phyloP scores from a whole-genome alignment of 1,140 invertebrate species.

The Sarcophaga peregrina region DNA sequence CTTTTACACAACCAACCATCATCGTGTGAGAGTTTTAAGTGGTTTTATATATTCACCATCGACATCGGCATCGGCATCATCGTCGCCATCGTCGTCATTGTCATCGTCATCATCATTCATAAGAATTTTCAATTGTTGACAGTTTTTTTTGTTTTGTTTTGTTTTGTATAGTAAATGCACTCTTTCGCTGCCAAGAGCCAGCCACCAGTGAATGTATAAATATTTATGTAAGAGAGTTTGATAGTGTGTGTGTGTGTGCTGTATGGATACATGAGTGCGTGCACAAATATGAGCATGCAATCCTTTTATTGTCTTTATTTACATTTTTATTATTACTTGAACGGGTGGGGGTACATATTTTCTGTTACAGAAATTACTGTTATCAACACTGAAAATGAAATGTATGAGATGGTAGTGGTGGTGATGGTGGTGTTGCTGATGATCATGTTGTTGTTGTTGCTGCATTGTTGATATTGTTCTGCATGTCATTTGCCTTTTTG shows the following conservation, averaged over 20 bases:
- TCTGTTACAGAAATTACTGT: too few species aligned
- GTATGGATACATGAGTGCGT: too few species aligned
- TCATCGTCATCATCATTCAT: neutral
- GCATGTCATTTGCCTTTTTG: conserved; percentile 9
- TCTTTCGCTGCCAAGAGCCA: too few species aligned
- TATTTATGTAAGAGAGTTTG: too few species aligned
- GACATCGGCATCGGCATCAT: neutral
- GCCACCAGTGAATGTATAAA: too few species aligned
- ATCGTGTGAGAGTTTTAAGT: conserved; percentile 3
- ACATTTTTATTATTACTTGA: too few species aligned
- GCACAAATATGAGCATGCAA: too few species aligned
- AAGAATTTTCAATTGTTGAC: conserved; percentile 14
- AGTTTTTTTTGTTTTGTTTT: neutral
- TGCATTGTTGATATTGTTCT: neutral
- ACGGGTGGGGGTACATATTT: too few species aligned
- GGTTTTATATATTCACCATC: conserved; percentile 15
- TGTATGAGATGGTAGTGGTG: neutral
- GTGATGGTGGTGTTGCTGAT: neutral
- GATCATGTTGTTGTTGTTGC: neutral
- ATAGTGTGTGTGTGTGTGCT: too few species aligned
- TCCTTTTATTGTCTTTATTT: too few species aligned
- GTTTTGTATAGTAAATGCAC: too few species aligned
- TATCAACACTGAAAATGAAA: too few species aligned
- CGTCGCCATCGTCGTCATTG: neutral
- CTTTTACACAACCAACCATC: neutral